Base-by-base conservation (phyloP, 2,888 invertebrate species). In the Erannis defoliaria region DNA sequence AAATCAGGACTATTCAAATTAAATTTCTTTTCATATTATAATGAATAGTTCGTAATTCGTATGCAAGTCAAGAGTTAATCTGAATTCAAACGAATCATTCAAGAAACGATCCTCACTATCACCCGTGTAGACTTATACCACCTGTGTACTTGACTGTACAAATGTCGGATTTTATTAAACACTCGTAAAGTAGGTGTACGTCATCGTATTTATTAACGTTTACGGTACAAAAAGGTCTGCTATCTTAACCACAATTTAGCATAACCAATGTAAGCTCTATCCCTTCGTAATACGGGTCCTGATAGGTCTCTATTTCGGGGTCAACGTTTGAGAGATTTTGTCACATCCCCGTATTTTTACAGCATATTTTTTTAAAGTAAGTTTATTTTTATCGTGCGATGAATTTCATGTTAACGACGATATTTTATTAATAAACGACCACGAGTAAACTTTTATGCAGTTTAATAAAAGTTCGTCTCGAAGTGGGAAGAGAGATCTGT, bases 141-240 rank as follows among this genome's bases (percentile, higher is more conserved):
- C 1, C 46, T 46, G 50, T 46, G 12, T 16, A 2, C 2, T 10
- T 16, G 40, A 37, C 55, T 33, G 55, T 61, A 61, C 61, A 2
- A 66, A 46, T 45, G 51, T 46, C 46, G 31, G 40, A 65, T 75
- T 74, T 70, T 73, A 74, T 71, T 68, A 69, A 74, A 71, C 69
- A 67, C 67, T 62, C 68, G 69, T 71, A 71, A 74, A 66, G 62
- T 65, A n/a, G n/a, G n/a, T n/a, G 61, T 66, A 66, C 68, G 66
- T 67, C 68, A 69, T 68, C 70, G 72, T 42, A 68, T 66, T 43
- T 43, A 43, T 43, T 43, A n/a, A 43, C n/a, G 62, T 70, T 68
- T 66, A 67, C 64, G 65, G n/a, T 55, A 54, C 53, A 37, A 37
- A 53, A 54, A 38, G 56, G 43, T 50, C 61, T 66, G 65, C 60